Conservation (phyloP, 2,113 vertebrate genomes). For the Lamprologus lemairii region DNA sequence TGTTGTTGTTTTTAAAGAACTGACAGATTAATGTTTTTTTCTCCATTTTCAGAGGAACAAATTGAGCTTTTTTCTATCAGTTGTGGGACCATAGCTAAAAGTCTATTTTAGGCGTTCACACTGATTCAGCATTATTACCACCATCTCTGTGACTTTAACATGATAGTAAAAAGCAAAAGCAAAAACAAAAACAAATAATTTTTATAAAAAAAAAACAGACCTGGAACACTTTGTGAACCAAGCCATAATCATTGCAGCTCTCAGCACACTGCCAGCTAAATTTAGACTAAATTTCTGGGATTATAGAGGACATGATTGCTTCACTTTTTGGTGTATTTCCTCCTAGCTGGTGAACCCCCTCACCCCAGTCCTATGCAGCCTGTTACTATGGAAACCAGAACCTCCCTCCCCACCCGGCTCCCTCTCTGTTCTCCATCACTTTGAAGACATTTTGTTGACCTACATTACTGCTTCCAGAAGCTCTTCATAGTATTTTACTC, state of each 20-base stretch:
- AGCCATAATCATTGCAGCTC: neutral
- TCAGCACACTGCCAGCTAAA: neutral
- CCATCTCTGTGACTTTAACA: neutral
- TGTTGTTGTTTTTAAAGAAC: neutral
- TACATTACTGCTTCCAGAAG: slow-evolving; percentile 9
- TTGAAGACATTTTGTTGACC: slow-evolving; percentile 45
- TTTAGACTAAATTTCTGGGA: neutral
- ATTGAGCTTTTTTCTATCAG: neutral
- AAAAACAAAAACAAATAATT: neutral
- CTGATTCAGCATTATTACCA: neutral
- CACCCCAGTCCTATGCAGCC: neutral
- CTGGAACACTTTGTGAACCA: neutral
- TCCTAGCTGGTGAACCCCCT: neutral
- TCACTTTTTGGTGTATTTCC: neutral
- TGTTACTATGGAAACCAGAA: slow-evolving; percentile 39
- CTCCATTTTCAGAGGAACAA: neutral
- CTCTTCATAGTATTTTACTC: neutral
- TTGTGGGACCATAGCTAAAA: neutral
- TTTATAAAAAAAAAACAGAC: neutral
- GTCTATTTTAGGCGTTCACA: neutral
- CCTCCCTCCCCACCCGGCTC: neutral
- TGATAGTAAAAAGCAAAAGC: neutral
- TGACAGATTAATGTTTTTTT: neutral
- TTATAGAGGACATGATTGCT: neutral
- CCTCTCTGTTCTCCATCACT: neutral